These are phyloP conservation scores for Fregata magnificens DNA, from an alignment of 2,113 vertebrate genomes.

Conservation along the genomic window DNA sequence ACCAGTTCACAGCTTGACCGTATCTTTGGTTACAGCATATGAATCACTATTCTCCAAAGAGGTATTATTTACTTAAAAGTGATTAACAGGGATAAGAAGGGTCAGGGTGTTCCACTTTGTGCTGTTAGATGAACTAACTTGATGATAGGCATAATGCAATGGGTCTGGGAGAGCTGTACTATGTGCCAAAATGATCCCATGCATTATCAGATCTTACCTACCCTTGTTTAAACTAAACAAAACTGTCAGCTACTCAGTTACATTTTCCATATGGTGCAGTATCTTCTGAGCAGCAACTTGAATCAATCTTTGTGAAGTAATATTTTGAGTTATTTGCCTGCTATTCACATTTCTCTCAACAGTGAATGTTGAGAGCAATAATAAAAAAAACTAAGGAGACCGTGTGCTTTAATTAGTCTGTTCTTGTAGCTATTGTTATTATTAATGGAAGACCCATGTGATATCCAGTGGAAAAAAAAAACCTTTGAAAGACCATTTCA, in stretches of 20 bases:
- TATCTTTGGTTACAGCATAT: constrained; percentile 24
- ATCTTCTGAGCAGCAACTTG: constrained; percentile 6
- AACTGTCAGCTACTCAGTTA: constrained; percentile 49
- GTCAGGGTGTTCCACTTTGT: constrained; percentile 49
- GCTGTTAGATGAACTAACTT: constrained; percentile 54
- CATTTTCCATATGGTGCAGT: constrained; percentile 39
- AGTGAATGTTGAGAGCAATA: not conserved
- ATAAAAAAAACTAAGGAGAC: not conserved
- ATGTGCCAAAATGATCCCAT: constrained; percentile 24
- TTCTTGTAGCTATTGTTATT: not conserved
- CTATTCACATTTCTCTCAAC: not conserved
- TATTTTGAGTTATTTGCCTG: constrained; percentile 30
- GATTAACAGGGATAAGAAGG: constrained; percentile 62
- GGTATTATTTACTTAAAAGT: constrained; percentile 62
- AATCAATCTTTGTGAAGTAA: constrained; percentile 10
- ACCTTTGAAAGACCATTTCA: not conserved
- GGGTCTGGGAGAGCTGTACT: not conserved
- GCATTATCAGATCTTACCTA: constrained; percentile 63
- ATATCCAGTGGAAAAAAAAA: not conserved
- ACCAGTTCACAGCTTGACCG: constrained; percentile 11
- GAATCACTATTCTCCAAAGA: constrained; percentile 60
- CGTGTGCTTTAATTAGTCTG: not conserved
- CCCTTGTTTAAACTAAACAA: constrained; percentile 55
- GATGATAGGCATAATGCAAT: constrained; percentile 52
- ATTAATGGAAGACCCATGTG: not conserved